Conservation (phyloP, 2,797 vertebrate genomes). For the Sebastes diploproa region DNA sequence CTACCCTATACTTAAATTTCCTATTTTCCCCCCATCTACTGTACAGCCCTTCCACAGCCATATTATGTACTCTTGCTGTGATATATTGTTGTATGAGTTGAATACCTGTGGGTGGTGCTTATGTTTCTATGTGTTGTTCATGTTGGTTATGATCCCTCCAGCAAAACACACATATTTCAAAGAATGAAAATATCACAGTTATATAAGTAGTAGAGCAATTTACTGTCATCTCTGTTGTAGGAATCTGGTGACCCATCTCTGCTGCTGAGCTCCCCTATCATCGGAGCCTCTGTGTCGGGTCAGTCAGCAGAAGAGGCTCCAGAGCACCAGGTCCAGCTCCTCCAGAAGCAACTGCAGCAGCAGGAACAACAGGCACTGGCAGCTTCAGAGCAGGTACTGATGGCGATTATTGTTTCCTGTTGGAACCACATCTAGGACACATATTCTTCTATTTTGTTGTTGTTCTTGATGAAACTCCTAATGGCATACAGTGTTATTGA, state of each 20-base stretch:
- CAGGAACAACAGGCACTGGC: conserved; percentile 94
- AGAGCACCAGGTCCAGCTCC: conserved; percentile 92
- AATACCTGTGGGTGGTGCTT: background rate
- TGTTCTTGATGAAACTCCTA: background rate
- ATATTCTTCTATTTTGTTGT: background rate
- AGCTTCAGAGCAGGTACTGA: conserved; percentile 90
- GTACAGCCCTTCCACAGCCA: background rate
- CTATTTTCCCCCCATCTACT: background rate
- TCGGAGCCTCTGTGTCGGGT: conserved; percentile 71
- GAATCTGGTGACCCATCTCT: conserved; percentile 76
- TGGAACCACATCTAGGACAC: background rate
- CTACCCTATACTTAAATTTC: conserved; percentile 3
- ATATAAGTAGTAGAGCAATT: background rate
- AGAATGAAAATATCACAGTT: background rate
- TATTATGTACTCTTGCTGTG: background rate
- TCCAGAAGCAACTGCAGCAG: conserved; percentile 94
- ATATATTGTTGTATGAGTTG: background rate
- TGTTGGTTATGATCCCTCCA: background rate
- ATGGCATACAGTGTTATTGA: background rate
- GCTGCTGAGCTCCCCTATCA: conserved; percentile 79
- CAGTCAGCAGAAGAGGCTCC: conserved; percentile 73
- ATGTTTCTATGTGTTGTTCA: background rate
- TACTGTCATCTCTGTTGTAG: conserved; percentile 37
- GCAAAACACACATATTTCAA: background rate
- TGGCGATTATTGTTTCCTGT: background rate